A percentile compares a stretch with the other conserved stretches of the same genome.
Evolutionary conservation across 2,888 invertebrate genomes (phyloP).

Genomic region (Aleiodes alternator): DNA sequence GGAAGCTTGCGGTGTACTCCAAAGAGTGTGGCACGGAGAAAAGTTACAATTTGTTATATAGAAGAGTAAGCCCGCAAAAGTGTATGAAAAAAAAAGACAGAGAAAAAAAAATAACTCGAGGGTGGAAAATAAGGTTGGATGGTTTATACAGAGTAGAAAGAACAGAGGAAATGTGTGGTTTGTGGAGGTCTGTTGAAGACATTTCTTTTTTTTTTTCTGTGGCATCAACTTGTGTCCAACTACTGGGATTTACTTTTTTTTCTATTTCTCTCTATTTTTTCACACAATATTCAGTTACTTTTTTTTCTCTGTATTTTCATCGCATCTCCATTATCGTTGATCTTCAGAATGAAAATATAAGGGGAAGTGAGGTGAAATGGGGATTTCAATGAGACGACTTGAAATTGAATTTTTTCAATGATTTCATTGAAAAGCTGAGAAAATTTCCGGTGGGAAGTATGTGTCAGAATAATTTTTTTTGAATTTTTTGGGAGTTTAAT

Average conservation of each 20-base stretch:
- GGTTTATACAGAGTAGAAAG: slow-evolving; percentile 11
- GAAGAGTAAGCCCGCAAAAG: slow-evolving; percentile 36
- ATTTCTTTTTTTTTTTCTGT: slow-evolving; percentile 17
- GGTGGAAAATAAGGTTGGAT: slow-evolving; percentile 30
- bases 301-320: not conserved
- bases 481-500: too few species aligned
- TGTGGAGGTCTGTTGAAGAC: slow-evolving; percentile 28
- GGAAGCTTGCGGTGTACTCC: slow-evolving; percentile 36
- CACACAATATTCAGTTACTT: not conserved
- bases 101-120: not conserved
- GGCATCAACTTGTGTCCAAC: slow-evolving; percentile 33
- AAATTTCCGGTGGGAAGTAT: too few species aligned
- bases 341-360: too few species aligned
- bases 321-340: too few species aligned
- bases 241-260: slow-evolving; percentile 16
- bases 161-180: slow-evolving; percentile 32
- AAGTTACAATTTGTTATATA: slow-evolving; percentile 43
- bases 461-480: too few species aligned
- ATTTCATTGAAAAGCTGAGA: too few species aligned
- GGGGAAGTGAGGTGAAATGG: too few species aligned
- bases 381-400: too few species aligned
- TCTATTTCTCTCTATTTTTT: slow-evolving; percentile 9
- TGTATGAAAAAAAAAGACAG: slow-evolving; percentile 29
- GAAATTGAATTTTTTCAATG: too few species aligned
- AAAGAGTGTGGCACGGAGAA: slow-evolving; percentile 22